A percentile compares a stretch with the other conserved stretches of the same genome.
Conservation (phyloP, 2,888 invertebrate genomes). For the Elaeidobius kamerunicus region DNA sequence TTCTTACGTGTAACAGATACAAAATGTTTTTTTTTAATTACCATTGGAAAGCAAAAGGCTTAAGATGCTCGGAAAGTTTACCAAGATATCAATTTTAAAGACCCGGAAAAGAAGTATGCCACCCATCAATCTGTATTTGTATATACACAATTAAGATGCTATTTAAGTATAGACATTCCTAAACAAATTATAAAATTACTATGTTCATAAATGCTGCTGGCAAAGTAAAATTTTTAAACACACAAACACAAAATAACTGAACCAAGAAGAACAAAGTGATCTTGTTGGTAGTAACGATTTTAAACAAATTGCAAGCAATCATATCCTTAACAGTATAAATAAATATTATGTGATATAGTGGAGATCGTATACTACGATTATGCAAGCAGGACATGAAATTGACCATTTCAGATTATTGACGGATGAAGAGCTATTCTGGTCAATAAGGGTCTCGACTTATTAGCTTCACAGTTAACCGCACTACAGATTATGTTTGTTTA, state of each 20-base stretch:
- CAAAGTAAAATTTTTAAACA: slow-evolving; percentile 8
- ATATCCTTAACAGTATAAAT: slow-evolving; percentile 14
- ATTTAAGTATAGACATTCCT: too few species aligned
- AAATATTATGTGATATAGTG: slow-evolving; percentile 13
- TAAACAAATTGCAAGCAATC: slow-evolving; percentile 13
- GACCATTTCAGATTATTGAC: slow-evolving; percentile 33
- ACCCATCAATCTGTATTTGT: too few species aligned
- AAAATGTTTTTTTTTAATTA: too few species aligned
- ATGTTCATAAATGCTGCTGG: slow-evolving; percentile 5
- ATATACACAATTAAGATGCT: too few species aligned
- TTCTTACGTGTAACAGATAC: too few species aligned
- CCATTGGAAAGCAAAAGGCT: too few species aligned
- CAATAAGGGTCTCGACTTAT: slow-evolving; percentile 23
- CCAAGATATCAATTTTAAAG: too few species aligned
- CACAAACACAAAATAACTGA: slow-evolving; percentile 15
- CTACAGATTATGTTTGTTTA: slow-evolving; percentile 4
- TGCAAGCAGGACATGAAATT: slow-evolving; percentile 33
- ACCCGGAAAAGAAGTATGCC: too few species aligned
- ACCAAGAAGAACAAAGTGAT: slow-evolving; percentile 10
- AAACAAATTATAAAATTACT: slow-evolving; percentile 1
- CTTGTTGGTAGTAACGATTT: slow-evolving; percentile 14
- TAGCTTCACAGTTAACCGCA: slow-evolving; percentile 13
- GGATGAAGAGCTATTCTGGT: slow-evolving; percentile 30
- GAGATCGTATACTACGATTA: slow-evolving; percentile 21
- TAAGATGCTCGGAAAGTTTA: too few species aligned